A percentile compares a stretch with the other conserved stretches of the same genome.
Conservation (phyloP, 2,113 vertebrate genomes). For the Peucedramus taeniatus region DNA sequence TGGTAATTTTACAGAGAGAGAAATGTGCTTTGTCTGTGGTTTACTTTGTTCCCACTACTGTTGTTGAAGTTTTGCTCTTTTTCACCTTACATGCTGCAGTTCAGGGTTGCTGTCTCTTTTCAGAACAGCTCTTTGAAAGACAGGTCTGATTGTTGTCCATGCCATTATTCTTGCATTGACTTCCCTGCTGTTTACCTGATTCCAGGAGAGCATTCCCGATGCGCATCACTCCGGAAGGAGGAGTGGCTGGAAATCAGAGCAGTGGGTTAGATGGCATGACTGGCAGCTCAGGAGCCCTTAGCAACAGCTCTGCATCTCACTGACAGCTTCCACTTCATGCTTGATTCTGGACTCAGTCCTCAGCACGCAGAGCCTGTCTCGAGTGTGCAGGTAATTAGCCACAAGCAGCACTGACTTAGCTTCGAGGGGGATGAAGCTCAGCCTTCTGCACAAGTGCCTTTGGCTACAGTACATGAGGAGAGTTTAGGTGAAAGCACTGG, state of each 20-base stretch:
- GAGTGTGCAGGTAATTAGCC: not conserved
- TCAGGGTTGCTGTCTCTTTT: not conserved
- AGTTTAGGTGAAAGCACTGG: not conserved
- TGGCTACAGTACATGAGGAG: not conserved
- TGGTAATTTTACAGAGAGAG: not conserved
- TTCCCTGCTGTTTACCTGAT: not conserved
- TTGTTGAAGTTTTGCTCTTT: not conserved
- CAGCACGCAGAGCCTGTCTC: fast-evolving
- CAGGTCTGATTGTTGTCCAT: not conserved
- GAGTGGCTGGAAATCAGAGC: not conserved
- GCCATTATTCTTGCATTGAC: not conserved
- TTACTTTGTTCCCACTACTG: not conserved
- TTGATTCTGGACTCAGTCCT: not conserved
- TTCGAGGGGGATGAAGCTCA: fast-evolving
- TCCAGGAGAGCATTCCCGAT: not conserved
- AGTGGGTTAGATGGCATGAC: not conserved
- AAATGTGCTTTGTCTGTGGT: not conserved
- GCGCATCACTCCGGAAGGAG: not conserved
- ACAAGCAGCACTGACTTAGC: not conserved
- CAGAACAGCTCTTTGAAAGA: not conserved
- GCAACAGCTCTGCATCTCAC: not conserved
- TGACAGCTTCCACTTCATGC: not conserved
- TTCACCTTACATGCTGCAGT: not conserved
- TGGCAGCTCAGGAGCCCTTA: not conserved
- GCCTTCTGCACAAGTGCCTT: not conserved